Evolutionary conservation across 2,797 vertebrate genomes (phyloP), one percentile per base, ranked within the genome.

Genomic region (Fistularia commersonii): DNA sequence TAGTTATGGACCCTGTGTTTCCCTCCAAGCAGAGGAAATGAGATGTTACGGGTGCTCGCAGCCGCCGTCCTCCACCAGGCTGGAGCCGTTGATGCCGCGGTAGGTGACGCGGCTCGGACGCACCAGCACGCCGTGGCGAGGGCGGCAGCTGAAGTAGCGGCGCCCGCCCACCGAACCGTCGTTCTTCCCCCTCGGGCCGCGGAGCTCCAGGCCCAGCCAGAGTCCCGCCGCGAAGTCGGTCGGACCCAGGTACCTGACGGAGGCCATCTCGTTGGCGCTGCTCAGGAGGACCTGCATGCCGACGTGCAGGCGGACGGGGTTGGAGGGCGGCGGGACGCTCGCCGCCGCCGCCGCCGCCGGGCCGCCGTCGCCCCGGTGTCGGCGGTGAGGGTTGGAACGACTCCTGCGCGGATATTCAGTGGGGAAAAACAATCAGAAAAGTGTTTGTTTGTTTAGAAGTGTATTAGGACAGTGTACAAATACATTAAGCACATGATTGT

Each of bases 161-260:
- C 84, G 93, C 0, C 87, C 90, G 0, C 92, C 93, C 64, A 99
- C 96, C 0, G 90, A 90, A 6, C 97, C 97, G 0, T 99, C 94
- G 0, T 99, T 97, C 67, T 89, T 97, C 0, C 97, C 97, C 75
- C 91, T 94, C 45, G 94, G 83, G 0, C 85, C 90, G 6, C 94
- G 89, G 3, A 99, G 92, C 74, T 99, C 97, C 10, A 99, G 89
- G 1, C 97, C 96, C 0, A 99, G 88, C 96, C 97, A 99, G 1
- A 94, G 61, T 0, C 96, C 96, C 0, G 91, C 80, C 0, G 95
- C 95, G 49, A 99, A 99, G 79, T 93, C 92, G 0, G 95, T 84
- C 3, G 90, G 86, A 33, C 97, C 97, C 58, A 99, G 73, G 74
- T 97, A 99, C 55, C 96, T 91, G 69, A 99, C 91, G 7, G 83